Conservation (phyloP, 2,888 invertebrate genomes). For the Fragum whitleyi region DNA sequence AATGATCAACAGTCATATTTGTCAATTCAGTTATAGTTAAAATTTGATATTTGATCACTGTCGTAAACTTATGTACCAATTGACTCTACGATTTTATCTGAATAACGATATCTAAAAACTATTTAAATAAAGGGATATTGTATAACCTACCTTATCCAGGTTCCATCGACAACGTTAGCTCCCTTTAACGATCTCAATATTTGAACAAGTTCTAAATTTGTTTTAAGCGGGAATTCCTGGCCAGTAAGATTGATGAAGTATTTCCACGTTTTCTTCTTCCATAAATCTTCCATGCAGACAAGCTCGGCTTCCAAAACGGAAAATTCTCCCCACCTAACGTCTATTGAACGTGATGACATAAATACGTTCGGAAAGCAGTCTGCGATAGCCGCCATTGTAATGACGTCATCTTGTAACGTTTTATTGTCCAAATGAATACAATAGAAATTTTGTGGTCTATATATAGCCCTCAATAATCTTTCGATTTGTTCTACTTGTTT, state of each 20-base stretch:
- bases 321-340: constrained; percentile 73
- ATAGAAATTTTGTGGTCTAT: constrained; percentile 73
- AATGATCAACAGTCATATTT: too few species aligned
- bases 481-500: constrained; percentile 66
- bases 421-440: constrained; percentile 74
- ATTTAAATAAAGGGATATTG: not conserved
- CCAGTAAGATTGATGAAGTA: constrained; percentile 51
- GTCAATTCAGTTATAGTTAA: too few species aligned
- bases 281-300: constrained; percentile 72
- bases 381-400: constrained; percentile 44
- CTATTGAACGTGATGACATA: constrained; percentile 56
- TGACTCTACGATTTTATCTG: too few species aligned
- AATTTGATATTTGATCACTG: too few species aligned
- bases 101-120: too few species aligned
- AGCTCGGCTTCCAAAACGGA: constrained; percentile 73
- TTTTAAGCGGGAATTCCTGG: constrained; percentile 46
- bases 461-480: constrained; percentile 67
- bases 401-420: constrained; percentile 26
- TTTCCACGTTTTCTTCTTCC: constrained; percentile 38
- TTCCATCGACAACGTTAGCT: constrained; percentile 45
- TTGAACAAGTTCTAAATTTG: constrained; percentile 46
- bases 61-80: too few species aligned
- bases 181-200: constrained; percentile 39
- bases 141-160: constrained; percentile 23
- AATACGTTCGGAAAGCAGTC: constrained; percentile 70